phyloP scores from a whole-genome alignment of 2,888 invertebrate genomes.

The Lycia hirtaria region DNA sequence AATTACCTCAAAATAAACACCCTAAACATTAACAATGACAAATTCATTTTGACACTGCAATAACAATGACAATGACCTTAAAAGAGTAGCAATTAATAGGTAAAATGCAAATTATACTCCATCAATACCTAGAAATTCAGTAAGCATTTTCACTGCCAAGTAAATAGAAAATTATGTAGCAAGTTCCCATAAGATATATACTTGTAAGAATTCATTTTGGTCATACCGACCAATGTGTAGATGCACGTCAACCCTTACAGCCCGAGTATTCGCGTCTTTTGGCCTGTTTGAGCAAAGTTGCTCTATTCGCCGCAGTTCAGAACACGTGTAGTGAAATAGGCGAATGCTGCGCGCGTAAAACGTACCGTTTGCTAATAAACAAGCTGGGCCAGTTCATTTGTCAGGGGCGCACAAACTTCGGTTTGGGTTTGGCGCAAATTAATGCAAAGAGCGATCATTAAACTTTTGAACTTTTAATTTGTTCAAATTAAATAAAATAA shows the following conservation, averaged over 20 bases:
- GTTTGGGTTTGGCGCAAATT: constrained; percentile 38
- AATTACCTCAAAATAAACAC: too few relatives aligned
- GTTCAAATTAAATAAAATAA: neutral
- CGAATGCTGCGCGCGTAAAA: constrained; percentile 53
- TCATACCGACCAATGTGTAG: neutral
- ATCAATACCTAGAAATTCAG: too few relatives aligned
- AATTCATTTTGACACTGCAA: too few relatives aligned
- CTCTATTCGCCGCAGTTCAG: constrained; percentile 12
- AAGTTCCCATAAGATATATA: too few relatives aligned
- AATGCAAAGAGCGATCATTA: constrained; percentile 32
- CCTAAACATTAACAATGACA: too few relatives aligned
- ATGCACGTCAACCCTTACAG: neutral
- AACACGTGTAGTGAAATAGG: constrained; percentile 36
- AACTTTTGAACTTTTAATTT: neutral
- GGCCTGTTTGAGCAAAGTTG: constrained; percentile 20
- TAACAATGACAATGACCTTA: too few relatives aligned
- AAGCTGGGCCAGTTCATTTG: constrained; percentile 70
- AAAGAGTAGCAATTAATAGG: too few relatives aligned
- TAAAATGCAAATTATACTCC: too few relatives aligned
- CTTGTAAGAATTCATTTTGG: too few relatives aligned
- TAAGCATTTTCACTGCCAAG: too few relatives aligned
- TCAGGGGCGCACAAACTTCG: constrained; percentile 61
- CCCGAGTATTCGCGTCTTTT: constrained; percentile 5
- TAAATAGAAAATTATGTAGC: too few relatives aligned
- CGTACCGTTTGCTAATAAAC: constrained; percentile 67